Evolutionary conservation across 2,888 invertebrate genomes (phyloP).

Genomic region (Spilosoma lubricipeda): DNA sequence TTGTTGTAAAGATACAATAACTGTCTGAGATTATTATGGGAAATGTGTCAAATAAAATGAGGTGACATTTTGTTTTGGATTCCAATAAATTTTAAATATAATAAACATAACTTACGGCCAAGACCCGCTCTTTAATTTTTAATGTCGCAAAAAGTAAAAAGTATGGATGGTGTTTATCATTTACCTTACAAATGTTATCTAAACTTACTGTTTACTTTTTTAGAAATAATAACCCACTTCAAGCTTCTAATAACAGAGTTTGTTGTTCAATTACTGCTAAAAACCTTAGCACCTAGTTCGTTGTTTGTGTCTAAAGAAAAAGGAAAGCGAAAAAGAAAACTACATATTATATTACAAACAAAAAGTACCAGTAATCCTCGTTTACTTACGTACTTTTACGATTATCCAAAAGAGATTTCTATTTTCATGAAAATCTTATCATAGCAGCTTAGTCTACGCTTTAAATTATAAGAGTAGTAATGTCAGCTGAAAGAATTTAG

Average conservation of each 20-base stretch:
- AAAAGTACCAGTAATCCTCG: not conserved
- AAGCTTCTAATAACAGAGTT: no score
- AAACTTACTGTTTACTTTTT: no score
- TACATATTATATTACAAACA: no score
- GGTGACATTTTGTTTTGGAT: not conserved
- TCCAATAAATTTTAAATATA: not conserved
- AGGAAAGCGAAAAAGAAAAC: not conserved
- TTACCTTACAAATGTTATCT: no score
- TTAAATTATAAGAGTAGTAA: slow-evolving; percentile 29
- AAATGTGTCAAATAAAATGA: not conserved
- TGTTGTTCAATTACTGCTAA: not conserved
- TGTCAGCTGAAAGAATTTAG: slow-evolving; percentile 25
- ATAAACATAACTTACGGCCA: no score
- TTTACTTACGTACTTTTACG: not conserved
- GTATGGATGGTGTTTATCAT: no score
- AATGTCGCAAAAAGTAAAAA: no score
- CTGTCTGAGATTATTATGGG: not conserved
- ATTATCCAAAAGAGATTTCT: not conserved
- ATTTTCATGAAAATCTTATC: slow-evolving; percentile 12
- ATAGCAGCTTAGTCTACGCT: slow-evolving; percentile 11
- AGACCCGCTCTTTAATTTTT: no score
- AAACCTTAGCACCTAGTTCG: not conserved
- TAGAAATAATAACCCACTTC: no score
- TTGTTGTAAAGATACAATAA: no score
- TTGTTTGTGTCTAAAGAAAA: not conserved